Evolutionary conservation across 1,140 invertebrate genomes (phyloP).

Genomic region (Mylabris phalerata): DNA sequence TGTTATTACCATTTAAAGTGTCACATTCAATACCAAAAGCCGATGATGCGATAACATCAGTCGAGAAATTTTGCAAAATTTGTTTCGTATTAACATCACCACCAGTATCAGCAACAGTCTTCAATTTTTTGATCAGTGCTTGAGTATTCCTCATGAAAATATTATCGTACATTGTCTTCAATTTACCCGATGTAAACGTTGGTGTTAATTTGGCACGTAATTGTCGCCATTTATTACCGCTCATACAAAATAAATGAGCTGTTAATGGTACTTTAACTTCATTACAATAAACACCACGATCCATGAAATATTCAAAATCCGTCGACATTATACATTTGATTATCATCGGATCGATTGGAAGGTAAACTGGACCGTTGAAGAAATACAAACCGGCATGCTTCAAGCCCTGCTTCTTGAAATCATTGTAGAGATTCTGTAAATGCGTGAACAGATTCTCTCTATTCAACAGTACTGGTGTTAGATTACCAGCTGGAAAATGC

Average conservation of each 20-base stretch:
- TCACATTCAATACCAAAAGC: constrained; percentile 6
- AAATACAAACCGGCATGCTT: too few relatives aligned
- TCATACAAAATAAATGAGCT: constrained; percentile 43
- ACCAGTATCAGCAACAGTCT: neutral
- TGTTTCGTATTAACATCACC: constrained; percentile 23
- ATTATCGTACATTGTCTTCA: too few relatives aligned
- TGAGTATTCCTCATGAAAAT: too few relatives aligned
- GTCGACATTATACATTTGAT: constrained; percentile 44
- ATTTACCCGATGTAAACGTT: constrained; percentile 44
- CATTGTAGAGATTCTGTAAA: too few relatives aligned
- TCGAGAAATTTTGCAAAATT: constrained; percentile 27
- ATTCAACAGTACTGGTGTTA: constrained; percentile 2
- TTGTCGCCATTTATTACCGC: constrained; percentile 44
- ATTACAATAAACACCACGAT: constrained; percentile 41
- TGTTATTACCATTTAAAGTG: constrained; percentile 17
- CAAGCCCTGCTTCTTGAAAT: too few relatives aligned
- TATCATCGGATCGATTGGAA: constrained; percentile 36
- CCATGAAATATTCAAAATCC: constrained; percentile 46
- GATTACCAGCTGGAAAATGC: too few relatives aligned
- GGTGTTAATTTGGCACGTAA: constrained; percentile 42
- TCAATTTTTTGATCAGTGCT: neutral
- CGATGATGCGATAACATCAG: neutral
- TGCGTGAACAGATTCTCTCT: neutral
- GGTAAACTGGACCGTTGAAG: too few relatives aligned
- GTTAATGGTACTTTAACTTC: constrained; percentile 44